A percentile compares a stretch with the other conserved stretches of the same genome.
Evolutionary conservation across 1,140 invertebrate species (phyloP).

Genomic region (Trypoxylus dichotomus): DNA sequence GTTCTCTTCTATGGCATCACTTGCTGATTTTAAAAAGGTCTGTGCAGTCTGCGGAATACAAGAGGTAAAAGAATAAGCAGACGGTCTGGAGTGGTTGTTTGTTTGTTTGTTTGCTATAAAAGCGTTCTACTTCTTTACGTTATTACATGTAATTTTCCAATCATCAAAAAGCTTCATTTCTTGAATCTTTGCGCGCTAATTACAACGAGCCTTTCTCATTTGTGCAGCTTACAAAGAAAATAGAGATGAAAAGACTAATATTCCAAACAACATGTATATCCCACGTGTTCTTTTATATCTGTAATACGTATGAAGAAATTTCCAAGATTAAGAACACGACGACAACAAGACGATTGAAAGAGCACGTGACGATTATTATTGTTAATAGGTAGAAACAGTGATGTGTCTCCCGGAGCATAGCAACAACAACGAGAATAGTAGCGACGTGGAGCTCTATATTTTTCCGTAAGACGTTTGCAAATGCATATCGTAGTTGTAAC

Average conservation of each 20-base stretch:
- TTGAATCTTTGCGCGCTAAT: too few species aligned
- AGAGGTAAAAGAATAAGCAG: too few species aligned
- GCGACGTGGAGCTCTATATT: not conserved
- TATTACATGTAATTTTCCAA: too few species aligned
- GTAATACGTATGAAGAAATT: not conserved
- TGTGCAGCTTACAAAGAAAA: not conserved
- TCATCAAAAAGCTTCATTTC: too few species aligned
- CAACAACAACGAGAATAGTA: not conserved
- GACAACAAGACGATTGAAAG: not conserved
- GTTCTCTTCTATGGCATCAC: too few species aligned
- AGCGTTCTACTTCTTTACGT: too few species aligned
- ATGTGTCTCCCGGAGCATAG: not conserved
- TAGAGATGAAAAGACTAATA: not conserved
- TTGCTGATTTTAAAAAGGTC: too few species aligned
- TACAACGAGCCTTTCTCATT: too few species aligned
- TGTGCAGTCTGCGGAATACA: too few species aligned
- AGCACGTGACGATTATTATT: conserved; percentile 1
- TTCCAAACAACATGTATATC: not conserved
- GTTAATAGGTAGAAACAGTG: not conserved
- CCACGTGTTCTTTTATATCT: not conserved
- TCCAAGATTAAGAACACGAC: not conserved
- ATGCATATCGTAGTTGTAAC: not conserved
- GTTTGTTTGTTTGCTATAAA: too few species aligned
- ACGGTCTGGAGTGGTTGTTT: too few species aligned
- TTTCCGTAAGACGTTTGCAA: not conserved